These are phyloP conservation scores for Philopedon plagiatum DNA, from an alignment of 2,888 invertebrate genomes.

Conservation along the genomic window DNA sequence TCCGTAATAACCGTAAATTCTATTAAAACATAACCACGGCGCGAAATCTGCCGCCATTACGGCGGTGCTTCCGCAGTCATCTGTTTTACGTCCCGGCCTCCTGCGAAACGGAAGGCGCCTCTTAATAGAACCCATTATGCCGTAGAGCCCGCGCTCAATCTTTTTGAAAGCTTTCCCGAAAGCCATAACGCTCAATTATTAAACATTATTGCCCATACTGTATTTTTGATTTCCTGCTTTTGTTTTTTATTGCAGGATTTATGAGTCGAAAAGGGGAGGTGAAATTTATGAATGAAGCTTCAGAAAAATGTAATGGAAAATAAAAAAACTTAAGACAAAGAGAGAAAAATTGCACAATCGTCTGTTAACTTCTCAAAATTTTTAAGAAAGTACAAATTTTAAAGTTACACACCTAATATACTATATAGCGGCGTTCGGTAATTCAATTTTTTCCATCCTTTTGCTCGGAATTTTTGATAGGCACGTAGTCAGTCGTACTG, in stretches of 20 bases:
- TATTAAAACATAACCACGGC: conserved; percentile 72
- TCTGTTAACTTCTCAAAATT: too few species aligned
- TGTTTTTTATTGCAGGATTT: conserved; percentile 59
- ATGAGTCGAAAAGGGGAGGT: conserved; percentile 47
- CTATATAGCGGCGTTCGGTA: too few species aligned
- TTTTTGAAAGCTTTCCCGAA: conserved; percentile 68
- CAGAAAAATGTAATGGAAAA: conserved; percentile 9
- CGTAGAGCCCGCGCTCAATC: conserved; percentile 65
- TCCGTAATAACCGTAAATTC: conserved; percentile 70
- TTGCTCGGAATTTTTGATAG: too few species aligned
- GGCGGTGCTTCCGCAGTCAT: conserved; percentile 67
- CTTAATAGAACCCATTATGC: conserved; percentile 64
- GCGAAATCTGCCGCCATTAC: conserved; percentile 71
- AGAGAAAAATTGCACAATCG: too few species aligned
- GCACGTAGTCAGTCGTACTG: too few species aligned
- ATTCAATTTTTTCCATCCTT: too few species aligned
- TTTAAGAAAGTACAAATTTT: too few species aligned
- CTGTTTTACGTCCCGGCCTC: conserved; percentile 65
- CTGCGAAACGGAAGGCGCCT: conserved; percentile 41
- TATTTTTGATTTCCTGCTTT: conserved; percentile 65
- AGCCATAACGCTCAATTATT: conserved; percentile 70
- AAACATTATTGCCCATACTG: conserved; percentile 69
- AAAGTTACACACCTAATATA: too few species aligned
- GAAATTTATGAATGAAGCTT: conserved; percentile 26
- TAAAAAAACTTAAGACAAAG: background rate